A percentile compares a stretch with the other conserved stretches of the same genome.
These are phyloP conservation scores for Ciconia stormi DNA, from an alignment of 2,113 vertebrate species.

Conservation along the genomic window DNA sequence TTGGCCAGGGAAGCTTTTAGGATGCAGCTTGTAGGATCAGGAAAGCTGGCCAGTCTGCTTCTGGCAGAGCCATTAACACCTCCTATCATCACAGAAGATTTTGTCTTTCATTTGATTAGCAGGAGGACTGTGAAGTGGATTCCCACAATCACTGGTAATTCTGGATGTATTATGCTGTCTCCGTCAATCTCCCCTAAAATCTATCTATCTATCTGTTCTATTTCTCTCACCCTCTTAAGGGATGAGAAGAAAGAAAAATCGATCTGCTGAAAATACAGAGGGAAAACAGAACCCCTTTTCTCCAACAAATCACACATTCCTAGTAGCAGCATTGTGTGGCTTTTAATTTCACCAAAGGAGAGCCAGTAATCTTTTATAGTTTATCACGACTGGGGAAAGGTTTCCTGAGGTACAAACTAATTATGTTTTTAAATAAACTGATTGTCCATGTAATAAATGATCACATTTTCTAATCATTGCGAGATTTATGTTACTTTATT, in stretches of 20 bases:
- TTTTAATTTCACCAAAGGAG: slow-evolving; percentile 64
- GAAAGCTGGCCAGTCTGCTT: not conserved
- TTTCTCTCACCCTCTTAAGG: not conserved
- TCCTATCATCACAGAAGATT: not conserved
- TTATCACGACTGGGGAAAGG: slow-evolving; percentile 61
- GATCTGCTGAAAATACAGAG: slow-evolving; percentile 9
- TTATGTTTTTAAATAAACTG: slow-evolving; percentile 71
- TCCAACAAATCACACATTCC: slow-evolving; percentile 32
- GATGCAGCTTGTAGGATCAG: not conserved
- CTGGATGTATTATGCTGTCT: not conserved
- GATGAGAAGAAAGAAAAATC: not conserved
- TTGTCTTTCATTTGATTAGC: not conserved
- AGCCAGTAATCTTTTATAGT: slow-evolving; percentile 66
- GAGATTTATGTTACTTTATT: slow-evolving; percentile 64
- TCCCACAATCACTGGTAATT: not conserved
- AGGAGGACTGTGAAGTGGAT: not conserved
- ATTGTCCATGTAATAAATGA: slow-evolving; percentile 68
- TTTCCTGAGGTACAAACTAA: slow-evolving; percentile 65
- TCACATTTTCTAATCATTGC: slow-evolving; percentile 57
- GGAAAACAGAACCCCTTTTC: slow-evolving; percentile 10
- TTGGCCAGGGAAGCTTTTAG: not conserved
- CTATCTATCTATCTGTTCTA: not conserved
- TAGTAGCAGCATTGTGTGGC: slow-evolving; percentile 15
- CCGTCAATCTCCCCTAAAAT: not conserved
- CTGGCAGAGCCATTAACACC: not conserved